phyloP scores from a whole-genome alignment of 2,797 vertebrate species.

The Lindbergichthys nudifrons region DNA sequence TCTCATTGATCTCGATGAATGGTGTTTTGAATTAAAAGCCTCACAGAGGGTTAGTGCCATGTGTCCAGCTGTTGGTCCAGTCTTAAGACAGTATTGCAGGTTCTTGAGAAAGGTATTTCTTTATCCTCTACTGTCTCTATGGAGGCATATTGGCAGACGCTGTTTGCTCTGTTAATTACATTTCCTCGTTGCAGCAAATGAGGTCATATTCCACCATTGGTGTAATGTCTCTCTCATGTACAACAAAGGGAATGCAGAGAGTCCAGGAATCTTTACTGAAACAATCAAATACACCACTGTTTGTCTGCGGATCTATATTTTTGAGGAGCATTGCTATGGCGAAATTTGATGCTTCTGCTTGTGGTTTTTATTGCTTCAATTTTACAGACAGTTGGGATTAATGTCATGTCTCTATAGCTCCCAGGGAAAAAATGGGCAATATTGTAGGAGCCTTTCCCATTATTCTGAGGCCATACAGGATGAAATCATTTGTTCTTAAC shows the following conservation, averaged over 20 bases:
- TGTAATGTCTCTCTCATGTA: conserved; percentile 89
- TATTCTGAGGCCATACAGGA: conserved; percentile 77
- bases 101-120: conserved; percentile 79
- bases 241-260: conserved; percentile 84
- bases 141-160: conserved; percentile 85
- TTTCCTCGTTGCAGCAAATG: conserved; percentile 87
- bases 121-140: conserved; percentile 78
- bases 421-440: conserved; percentile 81
- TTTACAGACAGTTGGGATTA: conserved; percentile 89
- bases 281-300: conserved; percentile 85
- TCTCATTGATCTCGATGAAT: conserved; percentile 64
- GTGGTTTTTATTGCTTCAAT: conserved; percentile 88
- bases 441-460: conserved; percentile 81
- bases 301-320: conserved; percentile 86
- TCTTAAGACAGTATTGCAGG: conserved; percentile 79
- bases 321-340: conserved; percentile 72
- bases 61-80: conserved; percentile 73
- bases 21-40: conserved; percentile 52
- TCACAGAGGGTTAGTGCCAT: conserved; percentile 44
- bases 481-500: conserved; percentile 82
- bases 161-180: conserved; percentile 91
- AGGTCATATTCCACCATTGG: conserved; percentile 86
- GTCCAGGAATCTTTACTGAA: conserved; percentile 84
- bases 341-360: conserved; percentile 83
- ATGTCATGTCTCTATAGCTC: conserved; percentile 83